Evolutionary conservation across 2,888 invertebrate species (phyloP), one percentile per base, ranked within the genome.

Genomic region (Steromphala cineraria): DNA sequence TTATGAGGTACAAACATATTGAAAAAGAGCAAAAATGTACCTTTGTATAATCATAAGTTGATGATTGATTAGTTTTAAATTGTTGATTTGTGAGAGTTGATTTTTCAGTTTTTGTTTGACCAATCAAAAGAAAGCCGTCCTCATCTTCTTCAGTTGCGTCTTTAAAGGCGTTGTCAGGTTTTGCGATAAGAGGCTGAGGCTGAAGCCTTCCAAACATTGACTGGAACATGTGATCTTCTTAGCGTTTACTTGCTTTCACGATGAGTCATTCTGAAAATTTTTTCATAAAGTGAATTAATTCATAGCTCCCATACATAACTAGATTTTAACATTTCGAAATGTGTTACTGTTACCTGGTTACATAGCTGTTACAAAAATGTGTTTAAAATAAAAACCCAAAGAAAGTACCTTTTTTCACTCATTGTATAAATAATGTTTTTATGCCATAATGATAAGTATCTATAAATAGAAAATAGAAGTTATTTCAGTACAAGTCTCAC

Each of bases 91-190:
- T 62, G 21, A 79, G 21, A 8, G 81, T 53, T 5, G 67, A 15
- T 53, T 74, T 36, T 28, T 80, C 77, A 71, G 67, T 56, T n/a
- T n/a, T 46, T 2, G 77, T 77, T 53, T 82, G 71, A 5, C 77
- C 78, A 28, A 82, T 28, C n/a, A 82, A 8, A 19, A 82, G 56
- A 53, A 82, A 82, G 17, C 82, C 82, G 53, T 82, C 82, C 36
- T 82, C 82, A 19, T 78, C 77, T 2, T 4, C 4, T 5, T 76
- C 62, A 19, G 71, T 71, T 31, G 31, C 8, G n/a, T 36, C 40
- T 10, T 71, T 71, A n/a, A 36, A 17, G 4, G 19, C 19, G 36
- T 19, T n/a, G 19, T 19, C 36, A 28, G 62, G 62, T 10, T 13
- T 46, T 46, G 46, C 13, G 13, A 46, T 10, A 10, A 13, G 46